phyloP scores from a whole-genome alignment of 2,797 vertebrate species.

The Dallia pectoralis region DNA sequence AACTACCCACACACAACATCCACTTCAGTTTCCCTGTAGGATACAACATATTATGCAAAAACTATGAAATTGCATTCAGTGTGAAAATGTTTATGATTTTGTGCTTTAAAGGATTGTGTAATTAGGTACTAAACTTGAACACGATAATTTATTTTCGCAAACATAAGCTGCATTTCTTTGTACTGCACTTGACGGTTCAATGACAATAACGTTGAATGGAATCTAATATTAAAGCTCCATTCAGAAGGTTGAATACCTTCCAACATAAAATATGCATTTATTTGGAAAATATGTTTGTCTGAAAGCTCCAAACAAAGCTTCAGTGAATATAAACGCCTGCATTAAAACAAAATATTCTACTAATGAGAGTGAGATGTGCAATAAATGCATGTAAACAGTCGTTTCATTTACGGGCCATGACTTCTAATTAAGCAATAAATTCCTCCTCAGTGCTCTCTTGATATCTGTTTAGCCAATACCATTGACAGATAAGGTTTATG shows the following conservation, averaged over 20 bases:
- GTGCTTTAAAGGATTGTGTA: too few relatives aligned
- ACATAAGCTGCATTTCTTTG: background rate
- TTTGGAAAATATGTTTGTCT: background rate
- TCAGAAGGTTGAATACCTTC: background rate
- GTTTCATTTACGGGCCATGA: background rate
- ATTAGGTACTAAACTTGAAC: background rate
- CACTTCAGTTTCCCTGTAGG: background rate
- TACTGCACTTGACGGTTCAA: too few relatives aligned
- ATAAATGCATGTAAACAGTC: background rate
- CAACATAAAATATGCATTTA: background rate
- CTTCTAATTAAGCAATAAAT: background rate
- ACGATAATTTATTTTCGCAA: background rate
- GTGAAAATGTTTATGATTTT: too few relatives aligned
- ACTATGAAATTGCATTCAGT: background rate
- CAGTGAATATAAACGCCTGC: background rate
- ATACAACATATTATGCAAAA: background rate
- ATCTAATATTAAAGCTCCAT: background rate
- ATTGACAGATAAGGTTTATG: constrained; percentile 25
- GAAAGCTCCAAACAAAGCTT: background rate
- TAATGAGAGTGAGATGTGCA: background rate
- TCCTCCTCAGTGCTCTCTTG: background rate
- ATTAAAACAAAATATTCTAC: background rate
- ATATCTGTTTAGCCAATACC: constrained; percentile 16
- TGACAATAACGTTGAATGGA: too few relatives aligned
- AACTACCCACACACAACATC: background rate